Percentiles rank a stretch among this genome's conserved stretches.
Conservation (phyloP, 2,113 vertebrate species). For the Anthoscopus minutus region DNA sequence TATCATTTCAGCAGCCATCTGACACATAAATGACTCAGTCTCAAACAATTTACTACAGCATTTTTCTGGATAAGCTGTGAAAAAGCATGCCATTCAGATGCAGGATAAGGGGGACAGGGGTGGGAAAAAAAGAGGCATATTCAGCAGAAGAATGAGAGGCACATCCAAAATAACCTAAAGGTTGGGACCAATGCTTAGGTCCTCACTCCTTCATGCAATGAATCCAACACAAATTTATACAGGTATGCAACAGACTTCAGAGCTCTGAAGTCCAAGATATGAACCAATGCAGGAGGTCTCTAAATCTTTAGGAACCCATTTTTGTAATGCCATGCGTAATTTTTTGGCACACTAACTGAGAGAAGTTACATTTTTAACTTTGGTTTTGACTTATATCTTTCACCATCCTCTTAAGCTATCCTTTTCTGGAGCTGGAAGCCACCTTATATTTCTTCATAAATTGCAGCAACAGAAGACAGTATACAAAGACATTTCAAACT, state of each 20-base stretch:
- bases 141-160: background rate
- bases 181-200: background rate
- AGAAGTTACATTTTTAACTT: background rate
- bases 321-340: background rate
- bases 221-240: background rate
- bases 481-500: background rate
- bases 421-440: background rate
- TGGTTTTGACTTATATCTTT: background rate
- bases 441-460: background rate
- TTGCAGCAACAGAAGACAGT: background rate
- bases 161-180: background rate
- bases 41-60: background rate
- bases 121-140: background rate
- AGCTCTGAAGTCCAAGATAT: background rate
- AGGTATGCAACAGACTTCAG: background rate
- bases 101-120: background rate
- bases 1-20: background rate
- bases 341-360: background rate
- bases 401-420: background rate
- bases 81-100: background rate
- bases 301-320: background rate
- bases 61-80: background rate
- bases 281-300: background rate
- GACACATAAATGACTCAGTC: background rate
- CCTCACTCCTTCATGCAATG: background rate